Conservation (phyloP, 1,140 invertebrate species). For the Ptiloglossa arizonensis region DNA sequence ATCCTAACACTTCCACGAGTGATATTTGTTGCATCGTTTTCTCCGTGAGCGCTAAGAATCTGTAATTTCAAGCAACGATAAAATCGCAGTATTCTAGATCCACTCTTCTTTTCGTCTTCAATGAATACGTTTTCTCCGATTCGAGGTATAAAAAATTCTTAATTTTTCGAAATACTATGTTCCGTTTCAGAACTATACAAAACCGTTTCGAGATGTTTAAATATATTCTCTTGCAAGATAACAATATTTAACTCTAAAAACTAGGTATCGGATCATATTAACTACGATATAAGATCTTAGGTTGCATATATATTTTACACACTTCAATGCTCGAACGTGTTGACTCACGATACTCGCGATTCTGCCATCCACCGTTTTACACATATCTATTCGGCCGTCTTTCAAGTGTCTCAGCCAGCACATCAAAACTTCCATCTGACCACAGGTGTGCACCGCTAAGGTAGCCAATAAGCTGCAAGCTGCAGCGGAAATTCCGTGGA, state of each 20-base stretch:
- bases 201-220: too few relatives aligned
- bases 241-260: too few relatives aligned
- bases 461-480: constrained; percentile 59
- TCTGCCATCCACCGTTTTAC: constrained; percentile 26
- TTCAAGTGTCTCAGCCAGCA: constrained; percentile 35
- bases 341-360: constrained; percentile 63
- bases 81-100: too few relatives aligned
- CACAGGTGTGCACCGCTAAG: constrained; percentile 68
- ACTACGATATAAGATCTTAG: too few relatives aligned
- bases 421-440: constrained; percentile 67
- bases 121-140: too few relatives aligned
- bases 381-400: constrained; percentile 13
- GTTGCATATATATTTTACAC: not conserved
- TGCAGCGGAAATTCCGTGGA: constrained; percentile 48
- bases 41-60: constrained; percentile 60
- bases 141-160: too few relatives aligned
- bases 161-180: too few relatives aligned
- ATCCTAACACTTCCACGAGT: constrained; percentile 69
- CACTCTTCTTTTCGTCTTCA: too few relatives aligned
- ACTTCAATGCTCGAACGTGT: constrained; percentile 62
- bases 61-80: constrained; percentile 47
- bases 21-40: constrained; percentile 64
- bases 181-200: too few relatives aligned
- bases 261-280: too few relatives aligned
- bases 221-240: too few relatives aligned